Evolutionary conservation across 2,888 invertebrate species (phyloP).

Genomic region (Nephrotoma flavescens): DNA sequence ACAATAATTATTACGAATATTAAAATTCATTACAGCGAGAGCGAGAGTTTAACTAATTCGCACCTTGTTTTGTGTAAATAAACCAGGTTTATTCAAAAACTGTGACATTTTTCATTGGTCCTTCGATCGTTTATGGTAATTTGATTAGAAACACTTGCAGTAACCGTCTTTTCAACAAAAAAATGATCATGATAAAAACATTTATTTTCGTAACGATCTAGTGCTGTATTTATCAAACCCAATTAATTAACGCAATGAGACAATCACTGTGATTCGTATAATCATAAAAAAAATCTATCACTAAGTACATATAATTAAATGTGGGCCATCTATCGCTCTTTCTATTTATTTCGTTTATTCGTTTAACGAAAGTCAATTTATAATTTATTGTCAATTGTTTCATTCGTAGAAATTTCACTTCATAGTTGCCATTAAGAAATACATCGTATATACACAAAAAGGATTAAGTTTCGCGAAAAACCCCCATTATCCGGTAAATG

Average conservation of each 20-base stretch:
- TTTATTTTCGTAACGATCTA: no score
- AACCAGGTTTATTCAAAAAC: no score
- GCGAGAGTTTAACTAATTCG: no score
- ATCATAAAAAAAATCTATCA: neutral
- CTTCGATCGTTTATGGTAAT: no score
- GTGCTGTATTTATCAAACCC: neutral
- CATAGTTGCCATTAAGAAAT: neutral
- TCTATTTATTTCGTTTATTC: neutral
- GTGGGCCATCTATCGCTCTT: neutral
- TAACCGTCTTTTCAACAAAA: no score
- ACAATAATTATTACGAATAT: no score
- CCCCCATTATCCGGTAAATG: neutral
- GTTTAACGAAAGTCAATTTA: neutral
- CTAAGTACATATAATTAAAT: neutral
- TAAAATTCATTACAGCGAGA: no score
- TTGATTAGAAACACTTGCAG: no score
- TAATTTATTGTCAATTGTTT: neutral
- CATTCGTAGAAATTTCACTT: neutral
- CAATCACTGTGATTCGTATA: neutral
- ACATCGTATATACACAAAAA: neutral
- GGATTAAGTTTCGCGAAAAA: neutral
- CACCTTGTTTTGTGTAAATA: no score
- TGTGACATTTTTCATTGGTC: no score
- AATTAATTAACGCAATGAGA: neutral
- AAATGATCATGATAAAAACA: no score